phyloP scores from a whole-genome alignment of 2,888 invertebrate genomes.

The Phrixothrix hirtus region DNA sequence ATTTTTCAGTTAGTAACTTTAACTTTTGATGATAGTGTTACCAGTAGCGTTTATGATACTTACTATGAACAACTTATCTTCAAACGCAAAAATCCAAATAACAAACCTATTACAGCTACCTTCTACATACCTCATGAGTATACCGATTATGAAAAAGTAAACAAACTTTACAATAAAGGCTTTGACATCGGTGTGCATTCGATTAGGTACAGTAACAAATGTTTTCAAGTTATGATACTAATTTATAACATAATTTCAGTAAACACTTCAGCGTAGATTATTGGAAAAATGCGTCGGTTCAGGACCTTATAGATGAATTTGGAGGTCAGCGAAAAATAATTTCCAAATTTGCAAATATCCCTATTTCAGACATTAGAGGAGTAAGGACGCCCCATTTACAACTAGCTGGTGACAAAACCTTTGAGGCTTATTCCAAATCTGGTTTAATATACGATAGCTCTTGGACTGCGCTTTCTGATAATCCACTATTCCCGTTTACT shows the following conservation, averaged over 20 bases:
- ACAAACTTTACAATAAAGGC: slow-evolving; percentile 62
- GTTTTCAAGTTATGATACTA: no score
- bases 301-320: no score
- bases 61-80: slow-evolving; percentile 61
- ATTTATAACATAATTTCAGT: no score
- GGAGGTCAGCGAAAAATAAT: slow-evolving; percentile 48
- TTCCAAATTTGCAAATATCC: slow-evolving; percentile 50
- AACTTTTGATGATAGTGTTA: slow-evolving; percentile 70
- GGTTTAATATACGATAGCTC: slow-evolving; percentile 65
- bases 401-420: slow-evolving; percentile 62
- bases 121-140: slow-evolving; percentile 76
- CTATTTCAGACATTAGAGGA: slow-evolving; percentile 45
- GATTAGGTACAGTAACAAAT: no score
- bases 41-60: slow-evolving; percentile 56
- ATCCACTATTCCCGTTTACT: slow-evolving; percentile 70
- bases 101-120: slow-evolving; percentile 65
- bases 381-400: slow-evolving; percentile 63
- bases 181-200: slow-evolving; percentile 72
- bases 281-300: no score
- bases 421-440: slow-evolving; percentile 59
- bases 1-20: slow-evolving; percentile 65
- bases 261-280: no score
- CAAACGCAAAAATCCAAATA: slow-evolving; percentile 65
- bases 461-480: slow-evolving; percentile 60
- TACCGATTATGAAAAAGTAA: slow-evolving; percentile 60